Evolutionary conservation across 2,888 invertebrate species (phyloP).

Genomic region (Acanthacorydalis orientalis): DNA sequence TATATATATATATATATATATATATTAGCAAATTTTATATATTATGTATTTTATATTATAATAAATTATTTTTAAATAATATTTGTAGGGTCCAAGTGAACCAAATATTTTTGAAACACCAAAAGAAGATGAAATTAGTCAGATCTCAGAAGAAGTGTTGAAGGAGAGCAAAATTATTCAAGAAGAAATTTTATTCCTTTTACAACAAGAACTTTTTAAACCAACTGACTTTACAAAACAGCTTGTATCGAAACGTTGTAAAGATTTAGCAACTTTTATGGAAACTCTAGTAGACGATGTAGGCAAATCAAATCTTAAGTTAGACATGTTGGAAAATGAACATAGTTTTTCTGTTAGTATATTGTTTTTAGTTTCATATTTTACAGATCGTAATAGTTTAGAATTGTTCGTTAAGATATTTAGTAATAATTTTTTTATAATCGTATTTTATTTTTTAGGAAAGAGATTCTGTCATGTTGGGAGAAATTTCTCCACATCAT

Average conservation of each 20-base stretch:
- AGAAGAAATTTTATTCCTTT: constrained; percentile 46
- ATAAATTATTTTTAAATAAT: not conserved
- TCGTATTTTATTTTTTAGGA: constrained; percentile 33
- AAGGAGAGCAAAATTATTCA: constrained; percentile 41
- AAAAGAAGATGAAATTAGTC: constrained; percentile 20
- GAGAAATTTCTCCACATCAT: constrained; percentile 71
- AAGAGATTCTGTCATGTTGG: constrained; percentile 64
- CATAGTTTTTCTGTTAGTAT: constrained; percentile 44
- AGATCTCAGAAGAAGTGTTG: constrained; percentile 40
- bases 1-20: too few relatives aligned
- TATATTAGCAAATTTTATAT: too few relatives aligned
- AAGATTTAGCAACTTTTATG: constrained; percentile 58
- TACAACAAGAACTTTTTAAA: constrained; percentile 35
- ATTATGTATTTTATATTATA: too few relatives aligned
- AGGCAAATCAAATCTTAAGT: constrained; percentile 37
- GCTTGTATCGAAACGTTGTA: constrained; percentile 49
- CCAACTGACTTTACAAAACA: constrained; percentile 42
- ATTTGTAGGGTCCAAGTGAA: constrained; percentile 48
- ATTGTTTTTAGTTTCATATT: constrained; percentile 10
- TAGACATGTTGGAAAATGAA: constrained; percentile 42
- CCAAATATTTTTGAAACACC: constrained; percentile 53
- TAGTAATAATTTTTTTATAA: not conserved
- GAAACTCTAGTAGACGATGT: constrained; percentile 55
- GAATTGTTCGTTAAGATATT: not conserved
- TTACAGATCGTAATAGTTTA: not conserved